phyloP scores from a whole-genome alignment of 2,113 vertebrate genomes.

The Erinaceus europaeus region DNA sequence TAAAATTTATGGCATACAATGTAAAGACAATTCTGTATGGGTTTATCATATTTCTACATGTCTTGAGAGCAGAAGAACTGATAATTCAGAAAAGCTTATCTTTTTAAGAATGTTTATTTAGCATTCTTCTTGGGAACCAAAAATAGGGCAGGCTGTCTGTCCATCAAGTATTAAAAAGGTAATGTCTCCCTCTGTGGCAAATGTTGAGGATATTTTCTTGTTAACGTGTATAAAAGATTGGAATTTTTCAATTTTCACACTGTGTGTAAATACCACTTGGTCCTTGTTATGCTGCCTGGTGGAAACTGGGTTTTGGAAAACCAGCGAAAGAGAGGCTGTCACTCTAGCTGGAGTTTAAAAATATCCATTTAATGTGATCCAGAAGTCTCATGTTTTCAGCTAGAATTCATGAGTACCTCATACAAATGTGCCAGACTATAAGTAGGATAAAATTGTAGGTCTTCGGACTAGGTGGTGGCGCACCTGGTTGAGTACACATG shows the following conservation, averaged over 20 bases:
- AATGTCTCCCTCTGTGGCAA: neutral
- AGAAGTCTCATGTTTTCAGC: neutral
- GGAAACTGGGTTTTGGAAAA: neutral
- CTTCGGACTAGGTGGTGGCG: too few species aligned
- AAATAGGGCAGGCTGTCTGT: neutral
- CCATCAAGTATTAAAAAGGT: neutral
- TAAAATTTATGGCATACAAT: neutral
- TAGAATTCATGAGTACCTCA: neutral
- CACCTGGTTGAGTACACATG: too few species aligned
- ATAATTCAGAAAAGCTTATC: neutral
- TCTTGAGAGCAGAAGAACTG: neutral
- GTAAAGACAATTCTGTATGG: neutral
- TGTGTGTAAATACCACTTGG: neutral
- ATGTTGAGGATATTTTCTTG: neutral
- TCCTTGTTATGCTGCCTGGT: neutral
- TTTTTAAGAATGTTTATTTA: slow-evolving; percentile 25
- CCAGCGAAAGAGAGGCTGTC: neutral
- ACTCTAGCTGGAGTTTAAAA: neutral
- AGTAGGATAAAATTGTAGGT: neutral
- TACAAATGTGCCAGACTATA: neutral
- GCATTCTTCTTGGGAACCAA: neutral
- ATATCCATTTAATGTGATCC: neutral
- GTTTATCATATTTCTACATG: neutral
- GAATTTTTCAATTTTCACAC: neutral
- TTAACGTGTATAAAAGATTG: neutral